phyloP scores from a whole-genome alignment of 2,888 invertebrate genomes.

The Catocala nupta region DNA sequence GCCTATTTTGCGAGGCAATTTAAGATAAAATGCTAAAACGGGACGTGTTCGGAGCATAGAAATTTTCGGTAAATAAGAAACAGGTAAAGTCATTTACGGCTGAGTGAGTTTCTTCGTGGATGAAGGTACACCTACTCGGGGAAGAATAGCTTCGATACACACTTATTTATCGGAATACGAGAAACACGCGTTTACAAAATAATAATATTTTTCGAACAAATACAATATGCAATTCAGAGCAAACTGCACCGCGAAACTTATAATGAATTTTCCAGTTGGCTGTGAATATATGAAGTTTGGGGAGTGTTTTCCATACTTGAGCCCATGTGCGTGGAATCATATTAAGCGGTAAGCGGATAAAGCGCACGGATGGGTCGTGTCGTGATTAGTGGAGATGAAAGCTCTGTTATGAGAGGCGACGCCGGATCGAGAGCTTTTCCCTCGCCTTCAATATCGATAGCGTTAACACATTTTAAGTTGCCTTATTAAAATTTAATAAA shows the following conservation, averaged over 20 bases:
- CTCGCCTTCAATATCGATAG: conserved; percentile 47
- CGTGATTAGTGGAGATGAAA: conserved; percentile 69
- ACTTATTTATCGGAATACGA: conserved; percentile 47
- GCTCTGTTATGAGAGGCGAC: conserved; percentile 55
- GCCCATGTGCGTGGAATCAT: conserved; percentile 56
- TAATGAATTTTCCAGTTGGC: conserved; percentile 34
- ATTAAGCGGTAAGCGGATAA: conserved; percentile 75
- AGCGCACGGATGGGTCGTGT: conserved; percentile 43
- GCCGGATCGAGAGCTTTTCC: conserved; percentile 54
- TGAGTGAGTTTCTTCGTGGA: conserved; percentile 41
- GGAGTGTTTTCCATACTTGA: conserved; percentile 37
- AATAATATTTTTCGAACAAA: conserved; percentile 13
- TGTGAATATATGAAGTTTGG: conserved; percentile 26
- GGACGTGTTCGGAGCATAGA: conserved; percentile 49
- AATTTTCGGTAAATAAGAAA: conserved; percentile 58
- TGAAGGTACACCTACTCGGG: conserved; percentile 10
- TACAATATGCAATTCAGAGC: conserved; percentile 18
- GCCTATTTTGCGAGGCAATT: conserved; percentile 64
- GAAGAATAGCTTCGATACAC: conserved; percentile 10
- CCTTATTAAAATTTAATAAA: conserved; percentile 34
- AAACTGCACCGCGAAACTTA: conserved; percentile 28
- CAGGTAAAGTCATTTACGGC: conserved; percentile 53
- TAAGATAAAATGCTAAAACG: conserved; percentile 63
- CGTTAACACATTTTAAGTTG: conserved; percentile 26
- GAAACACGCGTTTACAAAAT: conserved; percentile 19